Percentiles rank a stretch among this genome's conserved stretches.
Evolutionary conservation across 2,888 invertebrate genomes (phyloP).

Genomic region (Eretmocerus hayati): DNA sequence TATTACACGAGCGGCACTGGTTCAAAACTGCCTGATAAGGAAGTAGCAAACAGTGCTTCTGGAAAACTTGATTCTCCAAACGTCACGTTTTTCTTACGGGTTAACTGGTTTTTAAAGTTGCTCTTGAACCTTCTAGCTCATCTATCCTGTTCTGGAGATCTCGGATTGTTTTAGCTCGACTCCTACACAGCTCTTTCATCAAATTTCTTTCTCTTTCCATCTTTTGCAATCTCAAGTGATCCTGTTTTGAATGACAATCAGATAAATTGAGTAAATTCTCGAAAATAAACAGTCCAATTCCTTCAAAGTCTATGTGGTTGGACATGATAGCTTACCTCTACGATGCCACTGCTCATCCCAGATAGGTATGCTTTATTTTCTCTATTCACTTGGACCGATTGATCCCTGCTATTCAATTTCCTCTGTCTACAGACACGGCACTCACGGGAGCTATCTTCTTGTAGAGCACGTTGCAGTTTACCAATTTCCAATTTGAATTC

Average conservation of each 20-base stretch:
- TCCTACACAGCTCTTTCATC: conserved; percentile 49
- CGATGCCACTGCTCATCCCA: conserved; percentile 30
- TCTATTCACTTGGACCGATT: conserved; percentile 32
- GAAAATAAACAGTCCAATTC: no score
- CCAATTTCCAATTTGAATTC: conserved; percentile 26
- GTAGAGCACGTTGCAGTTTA: conserved; percentile 27
- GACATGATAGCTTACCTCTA: conserved; percentile 32
- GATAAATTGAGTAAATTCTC: background rate
- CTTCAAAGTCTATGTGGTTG: no score
- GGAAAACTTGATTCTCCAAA: no score
- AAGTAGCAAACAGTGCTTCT: no score
- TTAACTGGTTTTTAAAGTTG: no score
- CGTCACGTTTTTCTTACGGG: no score
- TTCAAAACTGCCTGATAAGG: no score
- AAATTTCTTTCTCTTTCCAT: conserved; percentile 50
- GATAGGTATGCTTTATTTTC: conserved; percentile 25
- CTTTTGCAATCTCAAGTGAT: conserved; percentile 50
- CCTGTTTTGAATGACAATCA: conserved; percentile 41
- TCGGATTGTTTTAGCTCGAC: conserved; percentile 40
- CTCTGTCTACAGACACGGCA: conserved; percentile 32
- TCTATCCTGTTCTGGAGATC: conserved; percentile 27
- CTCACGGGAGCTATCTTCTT: conserved; percentile 26
- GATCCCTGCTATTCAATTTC: conserved; percentile 29
- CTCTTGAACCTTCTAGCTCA: conserved; percentile 23
- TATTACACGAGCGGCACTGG: no score